phyloP scores from a whole-genome alignment of 2,888 invertebrate genomes.

The Pristionchus maxplancki region DNA sequence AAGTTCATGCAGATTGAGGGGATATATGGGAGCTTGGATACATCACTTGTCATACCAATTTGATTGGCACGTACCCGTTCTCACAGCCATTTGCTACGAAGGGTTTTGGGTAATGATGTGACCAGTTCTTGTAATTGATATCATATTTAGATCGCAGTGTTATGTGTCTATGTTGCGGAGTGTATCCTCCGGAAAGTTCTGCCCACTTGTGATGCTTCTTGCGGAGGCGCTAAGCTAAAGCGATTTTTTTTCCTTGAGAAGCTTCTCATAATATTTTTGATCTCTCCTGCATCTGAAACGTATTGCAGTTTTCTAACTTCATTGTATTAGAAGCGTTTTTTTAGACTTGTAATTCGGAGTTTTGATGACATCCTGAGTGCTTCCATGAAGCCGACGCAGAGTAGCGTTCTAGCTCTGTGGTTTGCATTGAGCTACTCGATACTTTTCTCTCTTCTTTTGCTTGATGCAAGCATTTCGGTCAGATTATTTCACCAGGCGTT shows the following conservation, averaged over 20 bases:
- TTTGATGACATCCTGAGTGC: background rate
- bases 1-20: background rate
- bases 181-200: background rate
- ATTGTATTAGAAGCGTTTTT: background rate
- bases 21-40: background rate
- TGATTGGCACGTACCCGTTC: background rate
- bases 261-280: background rate
- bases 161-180: background rate
- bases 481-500: no score
- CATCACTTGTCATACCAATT: background rate
- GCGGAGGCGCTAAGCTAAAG: background rate
- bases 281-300: background rate
- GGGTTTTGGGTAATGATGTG: slow-evolving; percentile 14
- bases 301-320: background rate
- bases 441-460: background rate
- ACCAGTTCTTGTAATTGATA: background rate
- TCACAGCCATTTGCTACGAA: background rate
- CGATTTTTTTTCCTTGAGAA: background rate
- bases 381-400: background rate
- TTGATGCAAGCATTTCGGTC: background rate
- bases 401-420: slow-evolving; percentile 30
- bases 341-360: background rate
- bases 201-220: background rate
- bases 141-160: background rate
- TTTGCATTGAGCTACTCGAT: background rate